phyloP scores from a whole-genome alignment of 2,113 vertebrate species.

The Heterochromis multidens region DNA sequence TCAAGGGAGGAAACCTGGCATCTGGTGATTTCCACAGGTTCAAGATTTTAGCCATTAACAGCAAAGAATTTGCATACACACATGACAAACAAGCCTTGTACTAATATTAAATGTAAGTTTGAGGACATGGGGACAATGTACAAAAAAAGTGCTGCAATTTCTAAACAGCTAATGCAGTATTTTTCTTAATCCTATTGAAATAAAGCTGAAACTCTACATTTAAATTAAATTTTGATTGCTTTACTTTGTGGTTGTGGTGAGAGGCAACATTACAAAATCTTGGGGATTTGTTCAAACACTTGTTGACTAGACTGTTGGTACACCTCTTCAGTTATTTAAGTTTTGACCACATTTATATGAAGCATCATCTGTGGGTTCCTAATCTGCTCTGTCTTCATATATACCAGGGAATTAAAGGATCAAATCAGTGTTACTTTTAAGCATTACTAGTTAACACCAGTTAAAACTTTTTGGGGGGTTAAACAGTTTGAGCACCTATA shows the following conservation, averaged over 20 bases:
- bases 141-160: neutral
- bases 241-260: neutral
- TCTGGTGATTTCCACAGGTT: neutral
- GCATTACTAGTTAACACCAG: neutral
- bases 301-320: neutral
- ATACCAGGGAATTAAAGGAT: neutral
- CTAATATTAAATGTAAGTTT: neutral
- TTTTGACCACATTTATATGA: neutral
- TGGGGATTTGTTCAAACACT: neutral
- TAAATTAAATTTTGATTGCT: neutral
- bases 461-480: neutral
- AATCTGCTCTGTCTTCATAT: neutral
- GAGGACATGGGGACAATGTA: neutral
- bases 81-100: neutral
- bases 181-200: neutral
- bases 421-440: neutral
- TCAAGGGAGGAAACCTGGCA: neutral
- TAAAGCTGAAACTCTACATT: neutral
- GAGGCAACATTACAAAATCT: neutral
- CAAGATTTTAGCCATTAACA: neutral
- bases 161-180: neutral
- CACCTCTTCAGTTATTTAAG: neutral
- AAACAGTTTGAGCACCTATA: neutral
- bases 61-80: neutral
- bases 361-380: neutral